A percentile compares a stretch with the other conserved stretches of the same genome.
Evolutionary conservation across 2,888 invertebrate species (phyloP).

Genomic region (Lasioglossum leucozonium): DNA sequence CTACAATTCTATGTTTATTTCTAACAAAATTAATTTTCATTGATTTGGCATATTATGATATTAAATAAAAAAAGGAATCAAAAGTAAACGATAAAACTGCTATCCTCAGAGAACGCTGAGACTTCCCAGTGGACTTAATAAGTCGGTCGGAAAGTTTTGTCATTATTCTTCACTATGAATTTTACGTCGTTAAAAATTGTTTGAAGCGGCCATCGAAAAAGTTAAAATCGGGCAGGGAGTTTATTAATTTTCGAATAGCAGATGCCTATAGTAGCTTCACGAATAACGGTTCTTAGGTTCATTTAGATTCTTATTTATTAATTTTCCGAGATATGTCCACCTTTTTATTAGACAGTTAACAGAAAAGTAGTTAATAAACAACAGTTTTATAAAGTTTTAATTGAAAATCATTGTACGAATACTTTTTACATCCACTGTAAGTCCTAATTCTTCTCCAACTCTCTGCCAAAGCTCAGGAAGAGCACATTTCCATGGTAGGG

Average conservation of each 20-base stretch:
- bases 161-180: not conserved
- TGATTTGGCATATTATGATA: not conserved
- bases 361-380: too few species aligned
- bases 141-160: constrained; percentile 15
- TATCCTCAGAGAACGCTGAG: not conserved
- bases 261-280: not conserved
- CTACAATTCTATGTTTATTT: too few species aligned
- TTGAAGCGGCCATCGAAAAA: not conserved
- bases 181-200: constrained; percentile 8
- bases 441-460: too few species aligned
- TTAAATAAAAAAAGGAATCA: not conserved
- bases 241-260: not conserved
- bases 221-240: not conserved
- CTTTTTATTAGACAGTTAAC: not conserved
- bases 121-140: not conserved
- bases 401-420: too few species aligned
- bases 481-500: too few species aligned
- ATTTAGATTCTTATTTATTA: not conserved
- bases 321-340: not conserved
- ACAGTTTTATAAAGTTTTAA: too few species aligned
- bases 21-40: not conserved
- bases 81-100: not conserved
- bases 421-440: too few species aligned
- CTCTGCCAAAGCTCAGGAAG: too few species aligned
- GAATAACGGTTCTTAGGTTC: not conserved